A percentile compares a stretch with the other conserved stretches of the same genome.
phyloP scores from a whole-genome alignment of 2,113 vertebrate species.

The Indri indri region DNA sequence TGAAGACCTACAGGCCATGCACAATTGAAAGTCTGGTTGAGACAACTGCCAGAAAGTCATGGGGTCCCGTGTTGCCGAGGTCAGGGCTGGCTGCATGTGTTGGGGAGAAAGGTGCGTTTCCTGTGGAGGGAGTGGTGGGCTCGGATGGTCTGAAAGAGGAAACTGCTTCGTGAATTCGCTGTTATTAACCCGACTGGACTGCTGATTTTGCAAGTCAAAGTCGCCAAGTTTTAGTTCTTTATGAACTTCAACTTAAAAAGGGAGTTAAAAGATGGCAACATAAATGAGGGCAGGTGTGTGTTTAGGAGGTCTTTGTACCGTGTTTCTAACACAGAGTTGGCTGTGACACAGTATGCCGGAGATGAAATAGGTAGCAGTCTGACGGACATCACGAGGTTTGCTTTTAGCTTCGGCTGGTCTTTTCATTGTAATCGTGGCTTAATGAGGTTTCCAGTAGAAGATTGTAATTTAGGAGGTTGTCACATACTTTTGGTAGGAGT shows the following conservation, averaged over 20 bases:
- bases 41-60: background rate
- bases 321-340: no score
- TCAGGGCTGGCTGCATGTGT: background rate
- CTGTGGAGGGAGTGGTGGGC: no score
- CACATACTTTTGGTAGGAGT: background rate
- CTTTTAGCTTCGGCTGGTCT: background rate
- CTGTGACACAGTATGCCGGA: accelerated
- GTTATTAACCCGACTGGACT: background rate
- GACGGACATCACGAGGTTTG: accelerated
- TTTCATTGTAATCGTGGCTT: background rate
- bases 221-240: background rate
- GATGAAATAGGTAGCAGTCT: accelerated
- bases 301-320: background rate
- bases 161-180: background rate
- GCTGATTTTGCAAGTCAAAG: no score
- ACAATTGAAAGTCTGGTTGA: background rate
- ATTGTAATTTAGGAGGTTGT: background rate
- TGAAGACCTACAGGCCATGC: background rate
- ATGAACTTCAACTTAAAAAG: background rate
- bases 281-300: background rate
- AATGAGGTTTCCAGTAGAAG: background rate
- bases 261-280: background rate
- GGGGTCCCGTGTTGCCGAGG: accelerated
- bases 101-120: background rate
- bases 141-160: background rate